Evolutionary conservation across 2,113 vertebrate genomes (phyloP).

Genomic region (Callaeas wilsoni): DNA sequence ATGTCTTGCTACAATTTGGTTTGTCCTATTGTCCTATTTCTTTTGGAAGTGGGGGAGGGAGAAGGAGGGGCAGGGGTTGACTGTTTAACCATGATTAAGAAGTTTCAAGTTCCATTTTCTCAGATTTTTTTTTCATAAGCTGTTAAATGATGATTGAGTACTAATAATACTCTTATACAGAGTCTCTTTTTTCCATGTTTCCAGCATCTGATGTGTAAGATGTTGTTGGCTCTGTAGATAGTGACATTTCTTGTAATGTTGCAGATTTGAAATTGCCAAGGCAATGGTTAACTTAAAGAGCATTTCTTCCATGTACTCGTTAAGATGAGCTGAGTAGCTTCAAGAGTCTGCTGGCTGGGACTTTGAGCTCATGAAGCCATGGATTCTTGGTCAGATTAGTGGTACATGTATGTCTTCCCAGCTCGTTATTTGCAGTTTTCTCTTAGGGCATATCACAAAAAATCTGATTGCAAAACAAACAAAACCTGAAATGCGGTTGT

Average conservation of each 20-base stretch:
- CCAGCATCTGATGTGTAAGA: neutral
- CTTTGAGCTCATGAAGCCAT: neutral
- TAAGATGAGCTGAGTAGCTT: neutral
- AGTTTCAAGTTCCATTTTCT: neutral
- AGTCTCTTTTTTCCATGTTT: neutral
- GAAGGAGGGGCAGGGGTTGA: neutral
- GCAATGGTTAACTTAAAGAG: neutral
- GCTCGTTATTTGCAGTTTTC: neutral
- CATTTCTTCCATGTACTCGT: neutral
- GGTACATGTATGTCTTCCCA: neutral
- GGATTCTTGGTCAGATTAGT: neutral
- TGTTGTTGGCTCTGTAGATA: neutral
- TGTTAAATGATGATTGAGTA: neutral
- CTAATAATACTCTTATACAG: neutral
- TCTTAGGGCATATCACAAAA: neutral
- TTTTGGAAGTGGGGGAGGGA: neutral
- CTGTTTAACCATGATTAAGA: conserved; percentile 4
- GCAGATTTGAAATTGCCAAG: neutral
- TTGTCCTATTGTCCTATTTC: neutral
- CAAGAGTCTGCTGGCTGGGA: neutral
- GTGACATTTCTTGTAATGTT: neutral
- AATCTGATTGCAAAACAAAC: neutral
- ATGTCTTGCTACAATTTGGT: conserved; percentile 16
- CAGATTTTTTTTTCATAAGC: neutral
- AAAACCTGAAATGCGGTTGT: neutral